These are phyloP conservation scores for Pogonomyrmex barbatus DNA, from an alignment of 1,140 invertebrate genomes.

Conservation along the genomic window DNA sequence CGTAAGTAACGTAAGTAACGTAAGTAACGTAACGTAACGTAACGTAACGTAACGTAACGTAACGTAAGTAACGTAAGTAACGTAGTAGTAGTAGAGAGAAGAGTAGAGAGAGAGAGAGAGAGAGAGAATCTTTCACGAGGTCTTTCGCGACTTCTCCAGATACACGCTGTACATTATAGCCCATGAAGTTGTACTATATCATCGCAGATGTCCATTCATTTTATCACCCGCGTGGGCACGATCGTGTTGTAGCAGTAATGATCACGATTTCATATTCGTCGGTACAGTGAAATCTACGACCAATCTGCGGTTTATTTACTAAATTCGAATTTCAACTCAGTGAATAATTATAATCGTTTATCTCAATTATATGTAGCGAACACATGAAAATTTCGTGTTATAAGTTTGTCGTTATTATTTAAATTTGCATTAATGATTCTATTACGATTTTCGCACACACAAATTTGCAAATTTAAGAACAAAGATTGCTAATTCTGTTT, in stretches of 20 bases:
- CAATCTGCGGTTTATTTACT: neutral
- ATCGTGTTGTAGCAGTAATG: conserved; percentile 39
- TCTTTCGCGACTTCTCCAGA: conserved; percentile 9
- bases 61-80: too few relatives aligned
- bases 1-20: too few relatives aligned
- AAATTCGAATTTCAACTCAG: conserved; percentile 8
- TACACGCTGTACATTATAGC: conserved; percentile 1
- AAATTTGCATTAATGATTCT: neutral
- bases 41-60: too few relatives aligned
- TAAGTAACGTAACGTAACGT: too few relatives aligned
- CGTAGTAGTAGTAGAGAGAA: too few relatives aligned
- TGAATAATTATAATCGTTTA: neutral
- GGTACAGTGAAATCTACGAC: neutral
- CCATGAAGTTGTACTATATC: conserved; percentile 11
- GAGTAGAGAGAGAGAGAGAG: neutral
- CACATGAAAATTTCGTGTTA: neutral
- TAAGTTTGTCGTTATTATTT: neutral
- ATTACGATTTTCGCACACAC: neutral
- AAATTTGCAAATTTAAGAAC: neutral
- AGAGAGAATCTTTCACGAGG: conserved; percentile 27
- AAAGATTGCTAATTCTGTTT: neutral
- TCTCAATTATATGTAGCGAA: neutral
- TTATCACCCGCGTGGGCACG: conserved; percentile 56
- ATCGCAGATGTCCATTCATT: conserved; percentile 50
- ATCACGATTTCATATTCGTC: conserved; percentile 39